Evolutionary conservation across 2,888 invertebrate genomes (phyloP).

Genomic region (Dasysyrphus albostriatus): DNA sequence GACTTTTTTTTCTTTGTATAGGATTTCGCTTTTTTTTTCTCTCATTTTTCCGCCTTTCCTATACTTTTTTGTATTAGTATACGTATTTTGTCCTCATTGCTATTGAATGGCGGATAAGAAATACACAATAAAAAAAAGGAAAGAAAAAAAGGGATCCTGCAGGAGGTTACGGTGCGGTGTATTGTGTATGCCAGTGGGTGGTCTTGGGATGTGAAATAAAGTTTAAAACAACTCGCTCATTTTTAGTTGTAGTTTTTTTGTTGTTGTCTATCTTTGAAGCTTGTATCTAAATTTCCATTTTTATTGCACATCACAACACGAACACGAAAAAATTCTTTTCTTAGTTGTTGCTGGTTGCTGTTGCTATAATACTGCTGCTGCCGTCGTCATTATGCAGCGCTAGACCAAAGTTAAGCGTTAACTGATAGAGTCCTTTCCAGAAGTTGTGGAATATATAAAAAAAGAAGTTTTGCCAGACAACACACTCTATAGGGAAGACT

Average conservation of each 20-base stretch:
- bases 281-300: slow-evolving; percentile 74
- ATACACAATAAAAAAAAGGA: not conserved
- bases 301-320: slow-evolving; percentile 67
- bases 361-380: not conserved
- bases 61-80: slow-evolving; percentile 22
- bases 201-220: slow-evolving; percentile 39
- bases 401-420: slow-evolving; percentile 56
- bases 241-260: slow-evolving; percentile 25
- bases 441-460: slow-evolving; percentile 8
- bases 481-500: not conserved
- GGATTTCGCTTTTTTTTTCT: not conserved
- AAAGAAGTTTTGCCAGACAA: slow-evolving; percentile 14
- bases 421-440: slow-evolving; percentile 63
- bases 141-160: not conserved
- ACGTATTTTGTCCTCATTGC: slow-evolving; percentile 65
- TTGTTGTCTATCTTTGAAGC: slow-evolving; percentile 18
- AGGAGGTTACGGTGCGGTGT: slow-evolving; percentile 53
- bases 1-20: slow-evolving; percentile 13
- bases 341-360: slow-evolving; percentile 28
- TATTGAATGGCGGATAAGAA: slow-evolving; percentile 52
- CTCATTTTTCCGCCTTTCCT: slow-evolving; percentile 38
- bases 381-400: not conserved
- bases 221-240: slow-evolving; percentile 68
- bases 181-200: slow-evolving; percentile 31
- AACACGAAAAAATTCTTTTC: slow-evolving; percentile 62